phyloP scores from a whole-genome alignment of 2,888 invertebrate genomes.

The Flabesymbios commensalis region DNA sequence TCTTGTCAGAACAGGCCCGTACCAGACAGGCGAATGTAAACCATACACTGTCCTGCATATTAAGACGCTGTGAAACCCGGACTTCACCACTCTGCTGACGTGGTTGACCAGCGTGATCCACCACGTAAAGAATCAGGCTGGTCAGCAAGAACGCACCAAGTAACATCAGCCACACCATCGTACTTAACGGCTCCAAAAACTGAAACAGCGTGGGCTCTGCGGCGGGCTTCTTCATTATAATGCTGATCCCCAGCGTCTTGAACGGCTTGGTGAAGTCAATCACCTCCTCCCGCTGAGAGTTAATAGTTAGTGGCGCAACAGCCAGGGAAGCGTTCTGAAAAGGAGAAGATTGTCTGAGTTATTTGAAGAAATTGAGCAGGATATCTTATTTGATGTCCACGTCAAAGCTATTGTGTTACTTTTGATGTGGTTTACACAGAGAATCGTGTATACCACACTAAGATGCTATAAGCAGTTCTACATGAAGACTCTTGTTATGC shows the following conservation, averaged over 20 bases:
- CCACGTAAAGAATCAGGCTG: constrained; percentile 52
- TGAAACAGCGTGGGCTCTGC: constrained; percentile 49
- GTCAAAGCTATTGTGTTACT: too few species aligned
- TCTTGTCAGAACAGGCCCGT: neutral
- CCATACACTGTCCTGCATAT: constrained; percentile 8
- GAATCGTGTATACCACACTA: too few species aligned
- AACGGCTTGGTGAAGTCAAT: constrained; percentile 60
- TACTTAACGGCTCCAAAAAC: constrained; percentile 55
- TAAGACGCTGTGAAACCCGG: neutral
- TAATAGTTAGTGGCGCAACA: constrained; percentile 55
- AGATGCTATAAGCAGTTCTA: too few species aligned
- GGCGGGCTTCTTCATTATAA: constrained; percentile 49
- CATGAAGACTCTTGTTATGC: too few species aligned
- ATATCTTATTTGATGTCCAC: too few species aligned
- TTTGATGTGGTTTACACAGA: too few species aligned
- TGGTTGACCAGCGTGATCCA: constrained; percentile 64
- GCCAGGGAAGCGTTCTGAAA: constrained; percentile 58
- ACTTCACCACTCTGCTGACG: constrained; percentile 30
- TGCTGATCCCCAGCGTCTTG: constrained; percentile 55
- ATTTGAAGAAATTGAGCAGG: too few species aligned
- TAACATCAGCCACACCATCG: constrained; percentile 52
- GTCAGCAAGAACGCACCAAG: constrained; percentile 50
- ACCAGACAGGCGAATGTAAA: constrained; percentile 10
- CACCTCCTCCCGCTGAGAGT: constrained; percentile 51
- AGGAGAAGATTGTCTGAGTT: neutral